phyloP scores from a whole-genome alignment of 2,113 vertebrate genomes.

The Corvus moneduloides region DNA sequence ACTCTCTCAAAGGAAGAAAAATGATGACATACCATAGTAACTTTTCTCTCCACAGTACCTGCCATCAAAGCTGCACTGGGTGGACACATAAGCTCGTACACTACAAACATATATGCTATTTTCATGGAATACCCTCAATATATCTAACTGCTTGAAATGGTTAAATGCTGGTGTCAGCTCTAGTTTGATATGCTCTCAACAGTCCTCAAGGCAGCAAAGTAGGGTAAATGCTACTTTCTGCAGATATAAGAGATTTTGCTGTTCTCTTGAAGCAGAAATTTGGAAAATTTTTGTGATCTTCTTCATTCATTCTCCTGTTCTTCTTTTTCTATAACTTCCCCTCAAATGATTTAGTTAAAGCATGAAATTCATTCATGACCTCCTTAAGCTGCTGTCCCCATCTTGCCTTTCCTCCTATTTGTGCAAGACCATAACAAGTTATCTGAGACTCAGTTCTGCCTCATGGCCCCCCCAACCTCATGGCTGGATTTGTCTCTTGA shows the following conservation, averaged over 20 bases:
- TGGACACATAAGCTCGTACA: neutral
- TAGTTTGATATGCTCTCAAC: neutral
- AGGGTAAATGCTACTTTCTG: neutral
- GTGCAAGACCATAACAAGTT: neutral
- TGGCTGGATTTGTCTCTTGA: neutral
- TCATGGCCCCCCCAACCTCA: accelerated
- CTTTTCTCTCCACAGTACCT: neutral
- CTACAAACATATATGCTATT: neutral
- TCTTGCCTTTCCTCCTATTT: neutral
- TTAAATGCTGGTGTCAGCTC: neutral
- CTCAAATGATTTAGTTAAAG: neutral
- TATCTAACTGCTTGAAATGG: neutral
- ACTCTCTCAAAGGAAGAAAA: neutral
- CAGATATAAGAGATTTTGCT: neutral
- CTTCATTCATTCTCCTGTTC: neutral
- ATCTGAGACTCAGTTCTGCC: neutral
- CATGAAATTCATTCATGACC: neutral
- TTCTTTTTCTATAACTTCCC: neutral
- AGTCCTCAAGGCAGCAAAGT: neutral
- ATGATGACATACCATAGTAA: accelerated
- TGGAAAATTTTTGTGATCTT: neutral
- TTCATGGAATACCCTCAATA: neutral
- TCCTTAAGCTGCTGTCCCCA: neutral
- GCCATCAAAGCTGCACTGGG: neutral
- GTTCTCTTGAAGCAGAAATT: neutral